Conservation (phyloP, 2,888 invertebrate species). For the Tolmerus cingulatus region DNA sequence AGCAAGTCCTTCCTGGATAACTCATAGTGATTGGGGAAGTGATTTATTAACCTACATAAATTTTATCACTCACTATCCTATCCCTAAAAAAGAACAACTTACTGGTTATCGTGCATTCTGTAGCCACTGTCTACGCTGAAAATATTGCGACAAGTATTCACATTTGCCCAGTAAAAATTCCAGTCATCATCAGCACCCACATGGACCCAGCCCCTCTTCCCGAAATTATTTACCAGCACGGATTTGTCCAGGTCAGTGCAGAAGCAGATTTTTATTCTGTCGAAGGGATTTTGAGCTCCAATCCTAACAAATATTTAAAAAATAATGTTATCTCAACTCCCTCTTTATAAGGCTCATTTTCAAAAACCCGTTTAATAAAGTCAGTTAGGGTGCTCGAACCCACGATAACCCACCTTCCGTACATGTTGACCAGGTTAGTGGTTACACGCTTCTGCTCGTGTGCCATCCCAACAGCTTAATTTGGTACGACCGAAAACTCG, state of each 20-base stretch:
- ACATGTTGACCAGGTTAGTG: conserved; percentile 60
- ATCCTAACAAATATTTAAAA: conserved; percentile 50
- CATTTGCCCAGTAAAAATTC: conserved; percentile 96
- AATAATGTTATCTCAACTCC: not conserved
- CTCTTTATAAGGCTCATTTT: not conserved
- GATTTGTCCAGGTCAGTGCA: conserved; percentile 82
- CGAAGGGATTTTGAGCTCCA: conserved; percentile 51
- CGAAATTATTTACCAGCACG: conserved; percentile 89
- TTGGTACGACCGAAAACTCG: not conserved
- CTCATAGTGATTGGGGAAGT: conserved; percentile 96
- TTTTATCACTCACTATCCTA: not conserved
- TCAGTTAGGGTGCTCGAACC: not conserved
- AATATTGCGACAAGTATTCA: conserved; percentile 87
- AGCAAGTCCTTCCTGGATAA: conserved; percentile 94
- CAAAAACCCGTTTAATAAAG: not conserved
- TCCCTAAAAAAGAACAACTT: conserved; percentile 43
- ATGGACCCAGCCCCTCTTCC: conserved; percentile 84
- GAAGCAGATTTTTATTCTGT: conserved; percentile 58
- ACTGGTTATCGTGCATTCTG: conserved; percentile 91
- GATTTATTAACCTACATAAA: conserved; percentile 82
- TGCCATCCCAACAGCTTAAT: conserved; percentile 47
- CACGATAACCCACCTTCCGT: conserved; percentile 61
- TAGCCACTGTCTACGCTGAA: conserved; percentile 93
- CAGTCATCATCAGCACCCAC: conserved; percentile 91
- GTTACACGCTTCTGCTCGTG: conserved; percentile 53